A percentile compares a stretch with the other conserved stretches of the same genome.
These are phyloP conservation scores for Sebastes trivittatus DNA, from an alignment of 2,797 vertebrate genomes.

Conservation along the genomic window DNA sequence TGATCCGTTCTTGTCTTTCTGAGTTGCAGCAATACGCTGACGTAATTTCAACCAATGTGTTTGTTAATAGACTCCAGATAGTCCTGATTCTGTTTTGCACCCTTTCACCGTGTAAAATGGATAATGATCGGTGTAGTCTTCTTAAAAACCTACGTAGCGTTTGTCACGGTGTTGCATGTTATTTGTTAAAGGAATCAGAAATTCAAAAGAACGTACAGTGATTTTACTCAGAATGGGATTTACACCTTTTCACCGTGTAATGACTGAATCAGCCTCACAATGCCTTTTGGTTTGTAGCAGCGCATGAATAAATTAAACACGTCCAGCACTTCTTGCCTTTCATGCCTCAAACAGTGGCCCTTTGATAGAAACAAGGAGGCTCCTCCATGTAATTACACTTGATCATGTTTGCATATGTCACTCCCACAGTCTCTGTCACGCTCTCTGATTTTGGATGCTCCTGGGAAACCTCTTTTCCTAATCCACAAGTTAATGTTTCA, in stretches of 20 bases:
- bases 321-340: slow-evolving; percentile 65
- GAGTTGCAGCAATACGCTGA: no score
- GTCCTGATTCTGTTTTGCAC: not conserved
- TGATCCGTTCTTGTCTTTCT: no score
- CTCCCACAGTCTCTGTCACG: slow-evolving; percentile 73
- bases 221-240: slow-evolving; percentile 62
- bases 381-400: slow-evolving; percentile 80
- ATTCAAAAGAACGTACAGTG: slow-evolving; percentile 44
- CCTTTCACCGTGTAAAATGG: slow-evolving; percentile 3
- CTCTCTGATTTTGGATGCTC: slow-evolving; percentile 62
- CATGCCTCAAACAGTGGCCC: slow-evolving; percentile 50
- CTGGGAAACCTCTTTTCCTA: slow-evolving; percentile 66
- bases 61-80: not conserved
- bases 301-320: slow-evolving; percentile 64
- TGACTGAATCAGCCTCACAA: slow-evolving; percentile 63
- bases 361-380: slow-evolving; percentile 76
- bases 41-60: not conserved
- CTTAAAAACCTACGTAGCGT: slow-evolving; percentile 23
- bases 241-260: slow-evolving; percentile 61
- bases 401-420: slow-evolving; percentile 80
- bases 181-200: slow-evolving; percentile 42
- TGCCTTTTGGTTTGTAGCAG: slow-evolving; percentile 53
- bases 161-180: slow-evolving; percentile 1
- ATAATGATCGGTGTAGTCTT: slow-evolving; percentile 3
- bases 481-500: slow-evolving; percentile 66